Base-by-base conservation (phyloP, 35 echinoderm and acorn worm genomes). In the Stichopus chloronotus region DNA sequence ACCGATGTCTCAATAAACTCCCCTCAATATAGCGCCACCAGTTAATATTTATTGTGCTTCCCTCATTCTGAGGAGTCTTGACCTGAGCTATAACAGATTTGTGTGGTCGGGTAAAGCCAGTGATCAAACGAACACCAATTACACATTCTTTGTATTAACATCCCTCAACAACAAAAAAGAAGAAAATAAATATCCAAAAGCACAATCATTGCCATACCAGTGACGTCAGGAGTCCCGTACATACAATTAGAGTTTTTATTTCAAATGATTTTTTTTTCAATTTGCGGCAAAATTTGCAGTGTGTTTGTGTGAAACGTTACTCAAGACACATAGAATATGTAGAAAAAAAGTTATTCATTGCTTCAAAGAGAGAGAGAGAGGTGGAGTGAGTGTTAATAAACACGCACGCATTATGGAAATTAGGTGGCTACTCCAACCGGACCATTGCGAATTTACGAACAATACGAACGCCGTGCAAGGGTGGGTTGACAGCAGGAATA, bases 351-450 rank as follows among this genome's bases (percentile, higher is more conserved):
- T 57, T 85, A 85, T 85, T 85, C 82, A 85, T 85, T 85, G 82
- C 82, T 59, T 56, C 7, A n/a, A 58, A 85, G 82, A 74, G 69
- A 74, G 82, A 74, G 30, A 43, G 30, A 43, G 30, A 43, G 30
- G 30, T 43, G 30, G 30, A 43, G 30, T 43, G 69, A 74, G 56
- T 58, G 82, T 58, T 85, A 85, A 58, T 57, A 85, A 74, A 85
- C 54, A 58, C 82, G 82, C 82, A 85, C 57, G 55, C 82, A 85
- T 58, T 85, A 85, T 85, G 82, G 82, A 85, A 85, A 85, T 85
- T 85, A 58, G 82, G 13, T 85, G 57, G 82, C 82, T 23, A 85
- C 57, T 85, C 14, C 21, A n/a, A 57, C 82, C 82, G 82, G 82
- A 85, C 82, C 82, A 85, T 85, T 58, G 55, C 52, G 55, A 58